Conservation (phyloP, 2,113 vertebrate species). For the Hiodon alosoides region DNA sequence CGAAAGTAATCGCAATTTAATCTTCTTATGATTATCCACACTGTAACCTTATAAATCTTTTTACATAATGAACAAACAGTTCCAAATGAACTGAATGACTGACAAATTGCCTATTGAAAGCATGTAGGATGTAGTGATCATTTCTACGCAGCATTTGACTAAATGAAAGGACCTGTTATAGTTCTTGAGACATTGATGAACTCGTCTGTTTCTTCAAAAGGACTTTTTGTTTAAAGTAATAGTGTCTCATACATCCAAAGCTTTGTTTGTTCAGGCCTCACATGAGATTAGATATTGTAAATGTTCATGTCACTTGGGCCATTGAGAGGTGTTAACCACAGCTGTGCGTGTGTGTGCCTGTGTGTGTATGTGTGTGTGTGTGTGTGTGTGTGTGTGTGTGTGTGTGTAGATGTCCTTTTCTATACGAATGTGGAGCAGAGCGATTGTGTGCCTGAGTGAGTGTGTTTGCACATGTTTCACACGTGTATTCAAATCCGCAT, state of each 20-base stretch:
- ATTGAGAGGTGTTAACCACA: slow-evolving; percentile 42
- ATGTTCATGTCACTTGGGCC: slow-evolving; percentile 46
- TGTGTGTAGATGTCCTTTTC: too few relatives aligned
- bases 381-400: slow-evolving; percentile 2
- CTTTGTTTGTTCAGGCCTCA: slow-evolving; percentile 45
- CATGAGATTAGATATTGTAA: slow-evolving; percentile 50
- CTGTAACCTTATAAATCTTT: neutral
- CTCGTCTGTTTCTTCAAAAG: slow-evolving; percentile 18
- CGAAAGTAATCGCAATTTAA: neutral
- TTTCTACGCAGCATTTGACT: neutral
- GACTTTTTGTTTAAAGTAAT: slow-evolving; percentile 41
- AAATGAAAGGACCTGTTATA: neutral
- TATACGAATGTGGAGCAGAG: too few relatives aligned
- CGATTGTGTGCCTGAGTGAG: too few relatives aligned
- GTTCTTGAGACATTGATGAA: slow-evolving; percentile 25
- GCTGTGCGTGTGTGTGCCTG: slow-evolving; percentile 14
- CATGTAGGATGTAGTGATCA: slow-evolving; percentile 5
- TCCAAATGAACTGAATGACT: neutral
- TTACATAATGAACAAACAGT: neutral
- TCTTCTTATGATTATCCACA: neutral
- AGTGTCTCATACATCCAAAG: slow-evolving; percentile 44
- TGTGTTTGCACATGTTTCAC: too few relatives aligned
- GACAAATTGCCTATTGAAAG: slow-evolving; percentile 31
- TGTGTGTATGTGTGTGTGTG: slow-evolving; percentile 1
- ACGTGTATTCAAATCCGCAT: too few relatives aligned